Evolutionary conservation across 2,888 invertebrate genomes (phyloP).

Genomic region (Tachina grossa): DNA sequence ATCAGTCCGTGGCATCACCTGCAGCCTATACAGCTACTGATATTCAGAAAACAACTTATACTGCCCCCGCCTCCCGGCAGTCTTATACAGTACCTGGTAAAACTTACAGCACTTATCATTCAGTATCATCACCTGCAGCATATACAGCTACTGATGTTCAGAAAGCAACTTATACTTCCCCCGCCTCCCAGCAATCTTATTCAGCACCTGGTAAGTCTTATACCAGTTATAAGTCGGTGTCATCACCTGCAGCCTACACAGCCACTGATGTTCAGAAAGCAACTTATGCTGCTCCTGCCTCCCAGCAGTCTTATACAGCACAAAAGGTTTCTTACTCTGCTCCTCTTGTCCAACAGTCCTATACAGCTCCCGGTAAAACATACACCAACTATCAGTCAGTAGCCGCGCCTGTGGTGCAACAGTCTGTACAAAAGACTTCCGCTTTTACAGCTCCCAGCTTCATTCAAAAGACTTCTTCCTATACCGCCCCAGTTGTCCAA

Average conservation of each 20-base stretch:
- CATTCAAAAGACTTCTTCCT: slow-evolving; percentile 31
- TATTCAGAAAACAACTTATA: background rate
- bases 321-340: slow-evolving; percentile 36
- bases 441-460: slow-evolving; percentile 28
- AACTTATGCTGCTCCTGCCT: slow-evolving; percentile 19
- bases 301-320: slow-evolving; percentile 34
- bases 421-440: slow-evolving; percentile 29
- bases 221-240: slow-evolving; percentile 58
- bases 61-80: slow-evolving; percentile 45
- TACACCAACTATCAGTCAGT: slow-evolving; percentile 38
- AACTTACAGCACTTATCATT: slow-evolving; percentile 49
- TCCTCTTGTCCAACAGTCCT: slow-evolving; percentile 44
- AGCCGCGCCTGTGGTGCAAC: slow-evolving; percentile 26
- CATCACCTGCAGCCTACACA: slow-evolving; percentile 26
- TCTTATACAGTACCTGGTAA: slow-evolving; percentile 48
- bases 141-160: slow-evolving; percentile 23
- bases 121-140: slow-evolving; percentile 34
- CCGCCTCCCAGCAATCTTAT: slow-evolving; percentile 44
- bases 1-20: slow-evolving; percentile 38
- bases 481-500: slow-evolving; percentile 37
- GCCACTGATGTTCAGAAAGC: slow-evolving; percentile 26
- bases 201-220: slow-evolving; percentile 55
- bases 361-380: slow-evolving; percentile 32
- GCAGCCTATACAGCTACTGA: slow-evolving; percentile 38
- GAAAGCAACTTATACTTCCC: slow-evolving; percentile 15